phyloP scores from a whole-genome alignment of 2,888 invertebrate species.

The Stenotaenia linearis region DNA sequence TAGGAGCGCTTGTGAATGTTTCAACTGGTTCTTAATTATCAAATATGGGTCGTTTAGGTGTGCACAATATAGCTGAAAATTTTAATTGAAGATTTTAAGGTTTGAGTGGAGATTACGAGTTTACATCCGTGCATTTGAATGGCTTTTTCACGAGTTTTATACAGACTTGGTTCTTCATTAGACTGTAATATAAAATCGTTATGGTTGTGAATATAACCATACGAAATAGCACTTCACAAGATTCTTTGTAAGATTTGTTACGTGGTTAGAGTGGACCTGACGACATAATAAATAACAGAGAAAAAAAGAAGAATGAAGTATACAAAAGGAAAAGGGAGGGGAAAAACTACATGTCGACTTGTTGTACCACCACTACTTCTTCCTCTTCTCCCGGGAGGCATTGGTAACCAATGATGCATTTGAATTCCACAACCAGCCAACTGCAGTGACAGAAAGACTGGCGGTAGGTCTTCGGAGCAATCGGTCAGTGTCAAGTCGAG shows the following conservation, averaged over 20 bases:
- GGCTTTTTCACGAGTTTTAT: neutral
- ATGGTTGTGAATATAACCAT: neutral
- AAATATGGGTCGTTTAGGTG: neutral
- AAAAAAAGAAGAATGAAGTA: neutral
- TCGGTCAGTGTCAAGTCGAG: slow-evolving; percentile 4
- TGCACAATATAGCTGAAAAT: neutral
- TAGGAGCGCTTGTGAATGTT: neutral
- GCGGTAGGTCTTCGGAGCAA: neutral
- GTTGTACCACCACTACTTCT: neutral
- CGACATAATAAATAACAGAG: neutral
- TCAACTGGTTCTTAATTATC: neutral
- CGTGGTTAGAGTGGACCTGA: neutral
- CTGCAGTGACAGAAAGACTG: neutral
- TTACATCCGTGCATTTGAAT: neutral
- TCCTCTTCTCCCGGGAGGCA: neutral
- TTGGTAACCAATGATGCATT: neutral
- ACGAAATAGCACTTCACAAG: neutral
- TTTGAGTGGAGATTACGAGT: neutral
- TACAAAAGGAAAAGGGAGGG: too few relatives aligned
- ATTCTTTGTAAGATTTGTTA: neutral
- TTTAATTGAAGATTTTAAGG: neutral
- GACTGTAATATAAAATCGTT: neutral
- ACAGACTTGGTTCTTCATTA: neutral
- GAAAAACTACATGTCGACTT: neutral
- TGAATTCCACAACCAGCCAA: neutral